These are phyloP conservation scores for Sciurus niger DNA, from an alignment of 2,113 vertebrate species.

Conservation along the genomic window DNA sequence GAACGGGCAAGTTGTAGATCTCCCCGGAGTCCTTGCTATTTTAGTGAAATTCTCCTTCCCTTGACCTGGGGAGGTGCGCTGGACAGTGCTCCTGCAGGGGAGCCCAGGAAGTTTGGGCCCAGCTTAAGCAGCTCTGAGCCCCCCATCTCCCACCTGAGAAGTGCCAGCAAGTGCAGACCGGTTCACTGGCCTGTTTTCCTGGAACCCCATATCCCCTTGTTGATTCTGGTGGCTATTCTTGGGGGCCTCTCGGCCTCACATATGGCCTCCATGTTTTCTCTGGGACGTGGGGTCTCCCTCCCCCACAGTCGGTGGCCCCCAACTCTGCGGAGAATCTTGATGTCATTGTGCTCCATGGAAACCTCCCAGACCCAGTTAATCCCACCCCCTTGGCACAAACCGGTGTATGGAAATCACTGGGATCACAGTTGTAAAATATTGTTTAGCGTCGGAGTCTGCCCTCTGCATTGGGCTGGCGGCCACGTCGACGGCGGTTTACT, in stretches of 20 bases:
- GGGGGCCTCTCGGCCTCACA: neutral
- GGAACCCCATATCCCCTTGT: neutral
- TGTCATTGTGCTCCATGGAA: conserved; percentile 39
- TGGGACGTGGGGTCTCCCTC: neutral
- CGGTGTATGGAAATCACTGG: neutral
- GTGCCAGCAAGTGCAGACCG: accelerated
- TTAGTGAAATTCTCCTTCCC: neutral
- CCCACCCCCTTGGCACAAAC: neutral
- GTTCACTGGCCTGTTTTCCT: neutral
- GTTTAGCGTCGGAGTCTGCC: neutral
- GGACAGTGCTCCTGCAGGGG: neutral
- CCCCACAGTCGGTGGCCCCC: neutral
- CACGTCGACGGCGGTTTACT: no score
- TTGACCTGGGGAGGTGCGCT: neutral
- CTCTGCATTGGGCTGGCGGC: accelerated
- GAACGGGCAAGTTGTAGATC: neutral
- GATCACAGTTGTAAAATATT: neutral
- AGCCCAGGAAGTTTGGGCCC: neutral
- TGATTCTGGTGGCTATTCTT: no score
- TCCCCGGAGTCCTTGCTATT: neutral
- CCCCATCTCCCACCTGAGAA: no score
- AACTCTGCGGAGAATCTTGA: neutral
- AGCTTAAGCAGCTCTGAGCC: accelerated
- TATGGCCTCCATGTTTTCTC: neutral
- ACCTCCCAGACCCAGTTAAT: neutral